Evolutionary conservation across 1,140 invertebrate genomes (phyloP).

Genomic region (Drosophila murphyi): DNA sequence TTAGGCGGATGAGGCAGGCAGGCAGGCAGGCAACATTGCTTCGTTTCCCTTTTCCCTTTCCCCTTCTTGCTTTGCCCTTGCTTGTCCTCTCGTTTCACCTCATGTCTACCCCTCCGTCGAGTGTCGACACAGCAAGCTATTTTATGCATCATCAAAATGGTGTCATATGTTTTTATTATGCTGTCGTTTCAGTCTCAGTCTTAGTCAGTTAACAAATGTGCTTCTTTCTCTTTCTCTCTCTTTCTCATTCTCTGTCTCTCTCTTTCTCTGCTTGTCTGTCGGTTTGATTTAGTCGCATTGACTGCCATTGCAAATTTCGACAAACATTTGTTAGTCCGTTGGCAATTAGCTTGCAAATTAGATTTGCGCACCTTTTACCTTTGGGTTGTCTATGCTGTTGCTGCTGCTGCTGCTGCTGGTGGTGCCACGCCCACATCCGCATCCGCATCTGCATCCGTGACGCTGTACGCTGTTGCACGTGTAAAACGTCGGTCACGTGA

Average conservation of each 20-base stretch:
- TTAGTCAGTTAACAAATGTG: too few species aligned
- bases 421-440: constrained; percentile 57
- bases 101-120: constrained; percentile 1
- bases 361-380: constrained; percentile 33
- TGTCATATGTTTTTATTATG: constrained; percentile 76
- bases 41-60: background rate
- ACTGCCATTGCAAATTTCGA: constrained; percentile 31
- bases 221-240: background rate
- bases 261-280: background rate
- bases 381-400: background rate
- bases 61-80: background rate
- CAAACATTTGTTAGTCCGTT: constrained; percentile 54
- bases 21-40: background rate
- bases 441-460: constrained; percentile 35
- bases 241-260: background rate
- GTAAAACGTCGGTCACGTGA: constrained; percentile 71
- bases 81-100: too few species aligned
- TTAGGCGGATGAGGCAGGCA: constrained; percentile 30
- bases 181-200: too few species aligned
- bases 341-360: constrained; percentile 74
- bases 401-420: background rate
- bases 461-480: constrained; percentile 52
- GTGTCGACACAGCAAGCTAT: constrained; percentile 72
- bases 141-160: constrained; percentile 76
- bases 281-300: constrained; percentile 32